phyloP scores from a whole-genome alignment of 2,113 vertebrate genomes.

The Casuarius casuarius region DNA sequence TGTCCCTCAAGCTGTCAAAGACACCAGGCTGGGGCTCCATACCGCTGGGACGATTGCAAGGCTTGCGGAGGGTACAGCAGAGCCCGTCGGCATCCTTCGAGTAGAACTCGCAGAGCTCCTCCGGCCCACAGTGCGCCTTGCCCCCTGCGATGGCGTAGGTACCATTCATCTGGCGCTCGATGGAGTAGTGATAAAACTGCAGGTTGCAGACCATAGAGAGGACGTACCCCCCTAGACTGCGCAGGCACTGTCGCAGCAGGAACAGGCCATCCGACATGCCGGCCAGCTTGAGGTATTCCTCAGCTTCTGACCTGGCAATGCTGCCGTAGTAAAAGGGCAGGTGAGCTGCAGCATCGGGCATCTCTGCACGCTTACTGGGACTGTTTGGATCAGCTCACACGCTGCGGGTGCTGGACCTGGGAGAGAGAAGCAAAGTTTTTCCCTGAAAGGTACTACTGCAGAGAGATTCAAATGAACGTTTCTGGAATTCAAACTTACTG shows the following conservation, averaged over 20 bases:
- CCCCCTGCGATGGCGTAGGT: constrained; percentile 91
- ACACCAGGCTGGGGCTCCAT: constrained; percentile 80
- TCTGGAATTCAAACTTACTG: neutral
- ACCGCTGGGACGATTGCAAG: constrained; percentile 86
- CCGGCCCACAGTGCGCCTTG: constrained; percentile 91
- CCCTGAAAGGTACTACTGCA: rapidly evolving
- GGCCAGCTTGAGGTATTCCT: constrained; percentile 91
- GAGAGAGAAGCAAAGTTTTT: neutral
- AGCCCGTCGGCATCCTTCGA: constrained; percentile 92
- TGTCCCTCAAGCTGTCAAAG: constrained; percentile 90
- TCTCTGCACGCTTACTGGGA: neutral
- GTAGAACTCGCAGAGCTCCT: constrained; percentile 94
- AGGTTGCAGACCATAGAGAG: constrained; percentile 88
- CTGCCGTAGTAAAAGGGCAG: constrained; percentile 96
- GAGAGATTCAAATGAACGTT: neutral
- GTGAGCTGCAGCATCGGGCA: constrained; percentile 89
- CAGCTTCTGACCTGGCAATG: constrained; percentile 89
- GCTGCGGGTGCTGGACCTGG: neutral
- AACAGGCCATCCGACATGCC: constrained; percentile 94
- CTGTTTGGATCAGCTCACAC: rapidly evolving
- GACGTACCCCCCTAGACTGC: constrained; percentile 94
- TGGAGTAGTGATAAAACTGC: constrained; percentile 90
- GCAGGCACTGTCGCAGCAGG: constrained; percentile 92
- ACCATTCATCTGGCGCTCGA: constrained; percentile 94
- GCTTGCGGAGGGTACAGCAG: constrained; percentile 86